phyloP scores from a whole-genome alignment of 2,888 invertebrate species.

The Andrena flavipes region DNA sequence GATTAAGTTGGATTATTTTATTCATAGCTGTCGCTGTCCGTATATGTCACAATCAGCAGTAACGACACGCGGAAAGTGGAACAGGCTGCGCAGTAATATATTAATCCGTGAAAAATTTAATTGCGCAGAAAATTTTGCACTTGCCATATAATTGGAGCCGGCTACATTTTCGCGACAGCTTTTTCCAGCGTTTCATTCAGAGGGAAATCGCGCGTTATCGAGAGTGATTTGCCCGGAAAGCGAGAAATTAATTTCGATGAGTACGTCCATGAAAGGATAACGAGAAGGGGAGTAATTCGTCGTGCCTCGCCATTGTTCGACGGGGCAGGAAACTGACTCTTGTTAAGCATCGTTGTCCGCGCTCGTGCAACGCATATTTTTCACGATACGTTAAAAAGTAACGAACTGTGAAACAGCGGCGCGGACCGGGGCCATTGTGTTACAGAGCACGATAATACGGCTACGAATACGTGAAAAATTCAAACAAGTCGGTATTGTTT shows the following conservation, averaged over 20 bases:
- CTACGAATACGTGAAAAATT: constrained; percentile 40
- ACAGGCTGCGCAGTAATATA: neutral
- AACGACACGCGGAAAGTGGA: neutral
- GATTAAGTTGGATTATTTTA: too few species aligned
- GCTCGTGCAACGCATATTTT: constrained; percentile 42
- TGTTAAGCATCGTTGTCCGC: constrained; percentile 41
- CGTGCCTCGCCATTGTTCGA: constrained; percentile 26
- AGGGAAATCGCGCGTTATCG: constrained; percentile 2
- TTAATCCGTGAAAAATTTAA: constrained; percentile 1
- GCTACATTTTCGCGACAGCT: constrained; percentile 4
- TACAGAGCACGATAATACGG: constrained; percentile 47
- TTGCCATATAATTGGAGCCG: neutral
- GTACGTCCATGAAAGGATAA: neutral
- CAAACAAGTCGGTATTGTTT: constrained; percentile 44
- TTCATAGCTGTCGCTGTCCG: too few species aligned
- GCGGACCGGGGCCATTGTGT: constrained; percentile 32
- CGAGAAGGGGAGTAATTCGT: constrained; percentile 23
- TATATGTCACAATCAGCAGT: too few species aligned
- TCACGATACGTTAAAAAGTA: constrained; percentile 54
- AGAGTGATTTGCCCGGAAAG: neutral
- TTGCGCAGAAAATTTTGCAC: neutral
- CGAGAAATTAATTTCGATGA: constrained; percentile 8
- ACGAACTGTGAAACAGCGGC: constrained; percentile 57
- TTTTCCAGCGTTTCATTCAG: constrained; percentile 12
- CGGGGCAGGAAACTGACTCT: constrained; percentile 22